A percentile compares a stretch with the other conserved stretches of the same genome.
Evolutionary conservation across 2,888 invertebrate genomes (phyloP).

Genomic region (Invenusta paracnida): DNA sequence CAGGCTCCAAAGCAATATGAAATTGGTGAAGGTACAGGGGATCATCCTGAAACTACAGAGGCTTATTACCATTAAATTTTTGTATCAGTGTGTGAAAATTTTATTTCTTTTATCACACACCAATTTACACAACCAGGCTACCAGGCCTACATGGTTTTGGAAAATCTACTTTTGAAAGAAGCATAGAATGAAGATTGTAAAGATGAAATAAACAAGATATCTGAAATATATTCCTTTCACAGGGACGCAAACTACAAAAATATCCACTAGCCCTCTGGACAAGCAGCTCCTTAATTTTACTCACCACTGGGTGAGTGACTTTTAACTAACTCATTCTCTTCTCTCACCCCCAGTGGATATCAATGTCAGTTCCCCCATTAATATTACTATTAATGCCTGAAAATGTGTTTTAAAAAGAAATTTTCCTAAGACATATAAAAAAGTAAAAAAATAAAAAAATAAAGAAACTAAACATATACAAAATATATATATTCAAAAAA

Average conservation of each 20-base stretch:
- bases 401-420: too few species aligned
- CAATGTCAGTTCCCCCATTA: too few species aligned
- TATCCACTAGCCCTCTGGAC: background rate
- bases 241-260: background rate
- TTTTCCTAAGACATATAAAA: too few species aligned
- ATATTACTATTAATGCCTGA: too few species aligned
- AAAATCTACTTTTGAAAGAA: constrained; percentile 15
- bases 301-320: too few species aligned
- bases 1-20: background rate
- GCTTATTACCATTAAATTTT: constrained; percentile 14
- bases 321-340: too few species aligned
- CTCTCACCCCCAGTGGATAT: too few species aligned
- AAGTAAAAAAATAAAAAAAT: too few species aligned
- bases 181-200: constrained; percentile 14
- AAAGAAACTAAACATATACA: too few species aligned
- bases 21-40: constrained; percentile 6
- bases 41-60: background rate
- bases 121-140: constrained; percentile 13
- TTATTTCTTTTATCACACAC: constrained; percentile 9
- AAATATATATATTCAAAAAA: too few species aligned
- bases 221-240: constrained; percentile 18
- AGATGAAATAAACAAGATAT: background rate
- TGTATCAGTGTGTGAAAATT: constrained; percentile 12
- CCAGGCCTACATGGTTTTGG: constrained; percentile 25
- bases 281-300: too few species aligned